Percentiles rank a stretch among this genome's conserved stretches.
Evolutionary conservation across 2,888 invertebrate genomes (phyloP).

Genomic region (Ennomos quercinarius): DNA sequence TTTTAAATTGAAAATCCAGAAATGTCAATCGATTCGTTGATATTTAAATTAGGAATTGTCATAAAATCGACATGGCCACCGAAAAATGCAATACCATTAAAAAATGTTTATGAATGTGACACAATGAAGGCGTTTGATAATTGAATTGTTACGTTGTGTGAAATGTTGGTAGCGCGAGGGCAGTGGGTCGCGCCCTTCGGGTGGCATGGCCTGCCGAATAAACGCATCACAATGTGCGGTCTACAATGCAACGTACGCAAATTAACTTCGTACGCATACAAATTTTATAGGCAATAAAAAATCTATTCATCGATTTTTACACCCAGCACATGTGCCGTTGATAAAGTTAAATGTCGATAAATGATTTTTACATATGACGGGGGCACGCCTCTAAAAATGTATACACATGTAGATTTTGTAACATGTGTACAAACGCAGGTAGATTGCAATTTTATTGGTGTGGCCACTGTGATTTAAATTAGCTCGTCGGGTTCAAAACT

Average conservation of each 20-base stretch:
- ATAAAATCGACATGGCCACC: conserved; percentile 70
- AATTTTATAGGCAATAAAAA: conserved; percentile 81
- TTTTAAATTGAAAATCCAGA: conserved; percentile 44
- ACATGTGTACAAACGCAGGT: conserved; percentile 74
- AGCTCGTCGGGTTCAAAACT: conserved; percentile 64
- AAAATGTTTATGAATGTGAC: conserved; percentile 66
- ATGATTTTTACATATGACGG: conserved; percentile 83
- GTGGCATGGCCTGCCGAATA: conserved; percentile 54
- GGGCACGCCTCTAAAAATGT: conserved; percentile 43
- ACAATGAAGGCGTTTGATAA: conserved; percentile 67
- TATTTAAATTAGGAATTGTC: conserved; percentile 71
- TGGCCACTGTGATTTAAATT: conserved; percentile 69
- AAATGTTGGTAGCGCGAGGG: conserved; percentile 68
- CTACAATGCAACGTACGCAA: conserved; percentile 80
- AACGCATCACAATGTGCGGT: conserved; percentile 68
- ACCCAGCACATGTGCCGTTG: conserved; percentile 70
- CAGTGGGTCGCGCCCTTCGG: conserved; percentile 79
- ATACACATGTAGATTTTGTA: conserved; percentile 69
- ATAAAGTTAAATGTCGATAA: conserved; percentile 79
- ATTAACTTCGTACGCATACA: conserved; percentile 76
- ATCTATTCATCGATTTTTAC: conserved; percentile 75
- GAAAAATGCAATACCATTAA: conserved; percentile 65
- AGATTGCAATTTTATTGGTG: conserved; percentile 62
- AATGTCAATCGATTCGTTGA: conserved; percentile 61
- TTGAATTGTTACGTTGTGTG: conserved; percentile 73